phyloP scores from a whole-genome alignment of 2,888 invertebrate species.

The Andrena haemorrhoa region DNA sequence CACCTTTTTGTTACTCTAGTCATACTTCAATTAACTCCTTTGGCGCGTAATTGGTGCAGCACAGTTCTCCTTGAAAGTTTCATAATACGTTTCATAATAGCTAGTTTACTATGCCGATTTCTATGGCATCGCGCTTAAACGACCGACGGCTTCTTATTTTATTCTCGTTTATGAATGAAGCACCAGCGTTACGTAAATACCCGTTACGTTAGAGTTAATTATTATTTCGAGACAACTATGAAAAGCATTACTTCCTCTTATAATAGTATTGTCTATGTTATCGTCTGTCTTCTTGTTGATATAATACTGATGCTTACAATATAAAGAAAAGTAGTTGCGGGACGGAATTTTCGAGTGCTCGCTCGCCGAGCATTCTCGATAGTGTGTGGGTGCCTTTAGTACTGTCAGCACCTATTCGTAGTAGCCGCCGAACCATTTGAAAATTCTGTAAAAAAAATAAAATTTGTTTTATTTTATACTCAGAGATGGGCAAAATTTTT shows the following conservation, averaged over 20 bases:
- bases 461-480: neutral
- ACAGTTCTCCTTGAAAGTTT: neutral
- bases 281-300: constrained; percentile 29
- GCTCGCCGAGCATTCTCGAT: too few relatives aligned
- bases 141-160: neutral
- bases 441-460: constrained; percentile 67
- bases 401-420: constrained; percentile 68
- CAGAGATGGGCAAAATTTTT: neutral
- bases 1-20: constrained; percentile 29
- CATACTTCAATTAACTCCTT: constrained; percentile 29
- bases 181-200: neutral
- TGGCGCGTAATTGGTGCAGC: constrained; percentile 3
- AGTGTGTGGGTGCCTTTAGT: constrained; percentile 6
- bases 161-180: neutral
- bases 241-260: constrained; percentile 20
- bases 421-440: constrained; percentile 66
- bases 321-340: constrained; percentile 24
- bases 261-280: constrained; percentile 38
- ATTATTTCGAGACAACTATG: constrained; percentile 22
- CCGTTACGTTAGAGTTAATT: neutral
- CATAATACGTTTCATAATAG: neutral
- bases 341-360: constrained; percentile 33
- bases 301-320: constrained; percentile 62
- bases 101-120: neutral
- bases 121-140: neutral